Base-by-base conservation (phyloP, 2,888 invertebrate genomes). In the Sturmia bella region DNA sequence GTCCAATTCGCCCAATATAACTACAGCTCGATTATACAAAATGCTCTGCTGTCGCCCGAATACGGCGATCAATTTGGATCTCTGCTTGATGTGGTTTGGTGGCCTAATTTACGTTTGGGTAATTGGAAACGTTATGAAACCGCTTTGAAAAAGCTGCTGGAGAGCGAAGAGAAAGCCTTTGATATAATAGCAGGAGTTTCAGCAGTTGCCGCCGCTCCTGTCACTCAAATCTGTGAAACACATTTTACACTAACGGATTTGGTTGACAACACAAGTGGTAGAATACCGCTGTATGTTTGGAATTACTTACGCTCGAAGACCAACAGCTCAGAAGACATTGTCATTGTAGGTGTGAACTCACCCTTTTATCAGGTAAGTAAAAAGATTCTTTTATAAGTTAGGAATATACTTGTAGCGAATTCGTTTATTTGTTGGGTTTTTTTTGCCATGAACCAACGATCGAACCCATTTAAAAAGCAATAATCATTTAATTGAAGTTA, bases 271-370 rank as follows among this genome's bases (percentile, higher is more conserved):
- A 48, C n/a, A 1, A 61, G 61, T 12, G 50, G 39, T 0, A 66
- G 41, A 32, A 75, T 80, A 27, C 84, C 84, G 4, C 45, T 74
- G 7, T 84, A 83, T 45, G 61, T 84, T 11, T 83, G 84, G 84
- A 63, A 82, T 11, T 84, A 80, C 63, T 54, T 84, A n/a, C 74
- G 43, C 11, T n/a, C 17, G 6, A 19, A n/a, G 1, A 9, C 11
- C 9, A 45, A 68, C 50, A 43, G 19, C 2, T 9, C n/a, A 1
- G 64, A 64, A 27, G 73, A 80, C 1, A 57, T 82, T 9, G 82
- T 84, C 3, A 61, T 84, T 15, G 83, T 84, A 39, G 83, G 73
- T 15, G 21, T 70, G 7, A 84, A 84, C 72, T 77, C 83, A 13
- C 83, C 84, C 12, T 84, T 80, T 43, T 17, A 56, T 61, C 72